These are phyloP conservation scores for Oophaga pumilio DNA, from an alignment of 2,113 vertebrate genomes.

Conservation along the genomic window DNA sequence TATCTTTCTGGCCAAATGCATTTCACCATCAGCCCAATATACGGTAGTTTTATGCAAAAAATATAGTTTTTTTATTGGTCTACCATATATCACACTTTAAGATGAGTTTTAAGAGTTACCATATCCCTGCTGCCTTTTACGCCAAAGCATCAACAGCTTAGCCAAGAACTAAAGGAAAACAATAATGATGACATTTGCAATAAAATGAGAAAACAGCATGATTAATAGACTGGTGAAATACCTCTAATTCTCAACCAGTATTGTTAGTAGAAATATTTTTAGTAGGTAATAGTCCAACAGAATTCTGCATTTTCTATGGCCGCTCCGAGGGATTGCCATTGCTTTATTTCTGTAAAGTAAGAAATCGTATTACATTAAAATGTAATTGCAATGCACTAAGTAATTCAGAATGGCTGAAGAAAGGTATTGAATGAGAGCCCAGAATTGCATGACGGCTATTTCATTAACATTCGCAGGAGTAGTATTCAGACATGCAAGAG, in stretches of 20 bases:
- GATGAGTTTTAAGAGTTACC: not conserved
- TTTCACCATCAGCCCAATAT: too few species aligned
- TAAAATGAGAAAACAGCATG: not conserved
- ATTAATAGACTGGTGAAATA: not conserved
- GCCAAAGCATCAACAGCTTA: not conserved
- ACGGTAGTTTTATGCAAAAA: too few species aligned
- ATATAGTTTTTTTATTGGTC: not conserved
- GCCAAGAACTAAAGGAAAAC: not conserved
- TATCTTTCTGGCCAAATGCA: too few species aligned
- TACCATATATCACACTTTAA: not conserved
- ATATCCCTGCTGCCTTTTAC: not conserved
- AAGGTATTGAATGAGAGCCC: slow-evolving; percentile 26
- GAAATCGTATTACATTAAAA: slow-evolving; percentile 38
- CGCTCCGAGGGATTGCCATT: not conserved
- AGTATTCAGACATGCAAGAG: not conserved
- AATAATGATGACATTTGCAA: not conserved
- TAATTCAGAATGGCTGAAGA: slow-evolving; percentile 17
- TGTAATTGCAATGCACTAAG: slow-evolving; percentile 8
- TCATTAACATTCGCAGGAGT: slow-evolving; percentile 10
- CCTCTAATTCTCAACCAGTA: not conserved
- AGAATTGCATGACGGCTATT: slow-evolving; percentile 26
- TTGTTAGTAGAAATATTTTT: not conserved
- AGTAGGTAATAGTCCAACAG: not conserved
- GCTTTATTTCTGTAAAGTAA: slow-evolving; percentile 11
- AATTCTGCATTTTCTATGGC: not conserved